A percentile compares a stretch with the other conserved stretches of the same genome.
Evolutionary conservation across 2,113 vertebrate species (phyloP).

Genomic region (Spilogale gracilis): DNA sequence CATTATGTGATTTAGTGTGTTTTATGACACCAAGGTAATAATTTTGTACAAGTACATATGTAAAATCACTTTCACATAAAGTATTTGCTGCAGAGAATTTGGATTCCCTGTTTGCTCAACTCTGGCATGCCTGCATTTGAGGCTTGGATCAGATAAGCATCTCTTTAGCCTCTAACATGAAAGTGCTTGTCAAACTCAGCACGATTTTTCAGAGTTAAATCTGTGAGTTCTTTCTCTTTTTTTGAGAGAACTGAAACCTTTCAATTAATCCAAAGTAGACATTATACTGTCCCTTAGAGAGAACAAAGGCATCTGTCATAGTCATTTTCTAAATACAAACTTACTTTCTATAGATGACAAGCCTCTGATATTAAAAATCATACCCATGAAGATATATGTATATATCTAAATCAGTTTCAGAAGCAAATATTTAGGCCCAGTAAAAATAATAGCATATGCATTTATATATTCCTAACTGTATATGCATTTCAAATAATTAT

Average conservation of each 20-base stretch:
- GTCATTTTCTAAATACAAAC: conserved; percentile 45
- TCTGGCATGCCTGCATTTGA: neutral
- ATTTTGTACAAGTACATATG: conserved; percentile 23
- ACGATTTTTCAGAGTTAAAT: conserved; percentile 25
- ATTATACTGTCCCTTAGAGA: neutral
- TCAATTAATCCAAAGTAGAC: neutral
- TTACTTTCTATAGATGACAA: conserved; percentile 29
- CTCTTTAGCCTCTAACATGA: neutral
- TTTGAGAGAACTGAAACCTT: conserved; percentile 56
- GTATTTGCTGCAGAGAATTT: neutral
- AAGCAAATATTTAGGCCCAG: neutral
- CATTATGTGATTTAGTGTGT: neutral
- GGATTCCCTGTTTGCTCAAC: neutral
- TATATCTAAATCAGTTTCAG: conserved; percentile 28
- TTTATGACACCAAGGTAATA: neutral
- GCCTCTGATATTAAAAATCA: conserved; percentile 3
- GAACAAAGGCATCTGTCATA: conserved; percentile 71
- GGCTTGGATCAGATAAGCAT: neutral
- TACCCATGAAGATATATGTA: neutral
- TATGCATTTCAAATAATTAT: neutral
- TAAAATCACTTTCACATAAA: conserved; percentile 4
- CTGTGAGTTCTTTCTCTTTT: neutral
- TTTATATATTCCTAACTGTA: neutral
- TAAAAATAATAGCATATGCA: neutral
- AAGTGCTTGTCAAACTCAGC: neutral